Base-by-base conservation (phyloP, 2,888 invertebrate species). In the Rhogogaster chlorosoma region DNA sequence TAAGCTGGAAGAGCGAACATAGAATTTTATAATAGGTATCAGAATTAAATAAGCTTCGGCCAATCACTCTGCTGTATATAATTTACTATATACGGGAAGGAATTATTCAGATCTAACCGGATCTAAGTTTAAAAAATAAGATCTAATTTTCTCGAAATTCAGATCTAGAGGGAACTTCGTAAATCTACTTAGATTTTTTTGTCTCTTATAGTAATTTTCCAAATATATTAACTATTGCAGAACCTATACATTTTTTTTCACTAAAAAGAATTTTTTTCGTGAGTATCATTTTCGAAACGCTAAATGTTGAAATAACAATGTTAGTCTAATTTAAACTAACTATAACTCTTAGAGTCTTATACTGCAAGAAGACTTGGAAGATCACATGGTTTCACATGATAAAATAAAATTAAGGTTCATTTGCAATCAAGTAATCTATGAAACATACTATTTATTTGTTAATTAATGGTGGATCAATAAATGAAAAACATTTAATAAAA, bases 131-230 rank as follows among this genome's bases (percentile, higher is more conserved):
- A 26, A 64, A 26, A 64, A 64, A 64, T 64, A 64, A 4, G 22
- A 64, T 64, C 64, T 64, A 22, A 64, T 64, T 64, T 64, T 64
- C 64, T 18, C 18, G 26, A 12, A 64, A 26, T 64, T 64, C 64
- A 64, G 64, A 64, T 64, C 64, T 64, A 64, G 26, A 64, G n/a
- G 64, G 64, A 64, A 64, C n/a, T 64, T 64, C n/a, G 64, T 22
- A 64, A n/a, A 64, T 64, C 64, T 64, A 64, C n/a, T 22, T 64
- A n/a, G 22, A 64, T 64, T 64, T 64, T 64, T 64, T 26, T 64
- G 64, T 64, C 22, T 26, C 26, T 26, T 64, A 64, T 64, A 64
- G n/a, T 64, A 18, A 64, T 64, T 64, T 64, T 26, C n/a, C 64
- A 64, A 64, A 64, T 64, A 26, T 64, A 64, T 64, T 64, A 64